Base-by-base conservation (phyloP, 2,888 invertebrate species). In the Pedicia rivosa region DNA sequence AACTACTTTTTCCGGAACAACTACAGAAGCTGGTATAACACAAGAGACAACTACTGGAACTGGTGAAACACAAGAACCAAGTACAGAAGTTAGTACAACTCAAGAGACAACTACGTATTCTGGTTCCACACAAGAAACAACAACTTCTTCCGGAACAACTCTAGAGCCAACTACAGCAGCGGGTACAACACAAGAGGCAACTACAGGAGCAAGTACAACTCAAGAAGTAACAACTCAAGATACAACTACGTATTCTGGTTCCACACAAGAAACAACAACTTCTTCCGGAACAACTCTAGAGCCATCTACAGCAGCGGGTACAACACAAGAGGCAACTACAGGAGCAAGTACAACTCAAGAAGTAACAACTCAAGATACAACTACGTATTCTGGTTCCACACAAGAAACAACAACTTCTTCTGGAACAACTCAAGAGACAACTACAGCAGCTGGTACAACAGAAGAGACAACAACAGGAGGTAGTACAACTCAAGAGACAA, bases 81-180 rank as follows among this genome's bases (percentile, higher is more conserved):
- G 51, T n/a, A 51, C 54, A n/a, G 45, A 40, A 19, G 43, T 47
- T 41, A 32, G 41, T 26, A 43, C 47, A 2, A 47, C 45, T 22
- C 22, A 36, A 32, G 27, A 26, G 7, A 37, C 37, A 16, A 37
- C 37, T 17, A 7, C 24, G 12, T 36, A 29, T 15, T 16, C 15
- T 3, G 22, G 36, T 16, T 31, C 37, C 12, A 30, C 30, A 31
- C 16, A 27, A 14, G 35, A 37, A 20, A 24, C 39, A 32, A 41
- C 27, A 32, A 28, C 37, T 27, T n/a, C 34, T 16, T 9, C 32
- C 8, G 31, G 22, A 24, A 37, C 25, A 1, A 32, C 39, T 3
- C 27, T 33, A n/a, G 26, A n/a, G 5, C 12, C 19, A 35, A 27
- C 2, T 22, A 32, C 25, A 5, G 27, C 32, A 12, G 22, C 25